A percentile compares a stretch with the other conserved stretches of the same genome.
Evolutionary conservation across 2,113 vertebrate genomes (phyloP).

Genomic region (Microcebus jonahi): DNA sequence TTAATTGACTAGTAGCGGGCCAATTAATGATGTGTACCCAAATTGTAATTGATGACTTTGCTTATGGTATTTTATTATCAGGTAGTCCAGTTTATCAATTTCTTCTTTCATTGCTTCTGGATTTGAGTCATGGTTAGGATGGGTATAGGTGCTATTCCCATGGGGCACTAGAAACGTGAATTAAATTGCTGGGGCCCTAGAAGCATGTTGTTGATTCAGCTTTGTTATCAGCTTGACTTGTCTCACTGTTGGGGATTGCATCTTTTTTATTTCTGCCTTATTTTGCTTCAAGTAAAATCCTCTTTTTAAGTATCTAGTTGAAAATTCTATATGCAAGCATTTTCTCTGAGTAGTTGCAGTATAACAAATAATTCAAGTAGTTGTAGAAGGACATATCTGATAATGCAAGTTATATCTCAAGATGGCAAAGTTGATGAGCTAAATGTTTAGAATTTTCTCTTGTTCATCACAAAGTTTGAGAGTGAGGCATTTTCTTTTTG

Average conservation of each 20-base stretch:
- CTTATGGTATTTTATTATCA: neutral
- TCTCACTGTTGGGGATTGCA: neutral
- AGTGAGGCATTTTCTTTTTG: neutral
- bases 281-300: neutral
- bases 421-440: neutral
- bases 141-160: neutral
- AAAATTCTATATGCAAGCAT: neutral
- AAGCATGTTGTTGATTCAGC: neutral
- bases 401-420: neutral
- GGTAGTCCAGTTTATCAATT: neutral
- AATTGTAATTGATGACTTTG: neutral
- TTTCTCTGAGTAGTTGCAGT: neutral
- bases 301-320: slow-evolving; percentile 1
- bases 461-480: slow-evolving; percentile 4
- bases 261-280: neutral
- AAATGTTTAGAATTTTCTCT: neutral
- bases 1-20: neutral
- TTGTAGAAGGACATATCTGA: neutral
- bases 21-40: neutral
- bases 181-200: neutral
- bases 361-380: neutral
- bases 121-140: neutral
- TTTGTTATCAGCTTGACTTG: neutral
- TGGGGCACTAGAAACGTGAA: too few species aligned
- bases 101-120: slow-evolving; percentile 12